Conservation (phyloP, 2,888 invertebrate genomes). For the Nezara viridula region DNA sequence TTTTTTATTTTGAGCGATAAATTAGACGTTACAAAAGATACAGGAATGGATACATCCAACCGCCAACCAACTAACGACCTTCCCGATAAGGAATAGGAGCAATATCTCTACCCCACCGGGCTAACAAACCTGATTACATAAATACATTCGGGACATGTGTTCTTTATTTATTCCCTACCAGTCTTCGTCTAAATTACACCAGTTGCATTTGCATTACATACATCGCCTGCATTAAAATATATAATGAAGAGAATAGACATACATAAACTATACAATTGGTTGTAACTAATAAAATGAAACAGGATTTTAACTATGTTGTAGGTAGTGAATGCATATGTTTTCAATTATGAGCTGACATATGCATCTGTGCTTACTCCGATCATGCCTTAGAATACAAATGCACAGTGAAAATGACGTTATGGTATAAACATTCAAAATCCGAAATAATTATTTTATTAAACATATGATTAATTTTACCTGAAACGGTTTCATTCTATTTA, state of each 20-base stretch:
- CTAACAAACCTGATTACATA: slow-evolving; percentile 23
- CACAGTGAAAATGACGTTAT: too few species aligned
- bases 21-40: slow-evolving; percentile 17
- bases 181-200: not conserved
- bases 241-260: not conserved
- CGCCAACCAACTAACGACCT: not conserved
- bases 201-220: slow-evolving; percentile 9
- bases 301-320: not conserved
- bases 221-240: not conserved
- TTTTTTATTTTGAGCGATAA: slow-evolving; percentile 32
- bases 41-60: not conserved
- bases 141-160: slow-evolving; percentile 30
- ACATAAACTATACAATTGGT: not conserved
- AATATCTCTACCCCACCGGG: not conserved
- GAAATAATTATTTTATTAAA: too few species aligned
- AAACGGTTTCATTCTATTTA: too few species aligned
- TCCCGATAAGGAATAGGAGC: slow-evolving; percentile 8
- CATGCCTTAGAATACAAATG: too few species aligned
- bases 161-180: slow-evolving; percentile 15
- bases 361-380: too few species aligned
- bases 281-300: not conserved
- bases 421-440: too few species aligned
- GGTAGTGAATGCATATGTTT: too few species aligned
- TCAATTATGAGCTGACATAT: too few species aligned
- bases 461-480: too few species aligned